A percentile compares a stretch with the other conserved stretches of the same genome.
phyloP scores from a whole-genome alignment of 2,888 invertebrate genomes.

The Hedychridium roseum region DNA sequence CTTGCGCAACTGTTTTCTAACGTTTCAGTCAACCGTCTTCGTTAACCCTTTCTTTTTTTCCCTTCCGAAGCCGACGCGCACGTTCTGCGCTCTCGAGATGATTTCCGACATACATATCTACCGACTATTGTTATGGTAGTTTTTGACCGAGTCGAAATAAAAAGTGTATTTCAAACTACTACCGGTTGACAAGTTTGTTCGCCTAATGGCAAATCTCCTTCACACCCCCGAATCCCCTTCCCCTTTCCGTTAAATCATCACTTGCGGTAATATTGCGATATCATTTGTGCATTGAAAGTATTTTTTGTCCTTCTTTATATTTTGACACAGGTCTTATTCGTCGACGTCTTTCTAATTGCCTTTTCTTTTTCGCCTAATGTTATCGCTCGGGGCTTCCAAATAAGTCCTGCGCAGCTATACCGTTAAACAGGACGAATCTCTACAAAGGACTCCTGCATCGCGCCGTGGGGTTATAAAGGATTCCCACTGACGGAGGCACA shows the following conservation, averaged over 20 bases:
- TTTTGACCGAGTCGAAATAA: conserved; percentile 62
- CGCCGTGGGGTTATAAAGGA: conserved; percentile 45
- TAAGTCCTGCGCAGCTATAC: conserved; percentile 1
- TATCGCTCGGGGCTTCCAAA: conserved; percentile 6
- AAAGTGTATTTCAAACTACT: conserved; percentile 61
- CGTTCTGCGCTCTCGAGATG: conserved; percentile 28
- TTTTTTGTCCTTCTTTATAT: no score
- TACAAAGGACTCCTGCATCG: conserved; percentile 46
- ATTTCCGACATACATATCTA: conserved; percentile 62
- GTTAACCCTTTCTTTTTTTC: background rate
- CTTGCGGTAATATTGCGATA: no score
- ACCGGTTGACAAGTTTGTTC: conserved; percentile 6
- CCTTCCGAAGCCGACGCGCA: conserved; percentile 10
- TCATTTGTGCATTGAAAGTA: no score
- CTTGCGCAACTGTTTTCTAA: background rate
- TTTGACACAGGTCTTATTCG: no score
- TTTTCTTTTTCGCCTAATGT: conserved; percentile 25
- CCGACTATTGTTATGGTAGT: conserved; percentile 62
- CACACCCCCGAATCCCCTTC: background rate
- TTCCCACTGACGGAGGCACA: conserved; percentile 38
- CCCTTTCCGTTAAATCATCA: no score
- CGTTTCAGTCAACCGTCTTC: background rate
- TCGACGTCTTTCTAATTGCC: conserved; percentile 28
- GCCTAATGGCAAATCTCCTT: background rate
- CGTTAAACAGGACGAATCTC: conserved; percentile 51